Evolutionary conservation across 1,140 invertebrate genomes (phyloP), one percentile per base, ranked within the genome.

Genomic region (Triops cancriformis): DNA sequence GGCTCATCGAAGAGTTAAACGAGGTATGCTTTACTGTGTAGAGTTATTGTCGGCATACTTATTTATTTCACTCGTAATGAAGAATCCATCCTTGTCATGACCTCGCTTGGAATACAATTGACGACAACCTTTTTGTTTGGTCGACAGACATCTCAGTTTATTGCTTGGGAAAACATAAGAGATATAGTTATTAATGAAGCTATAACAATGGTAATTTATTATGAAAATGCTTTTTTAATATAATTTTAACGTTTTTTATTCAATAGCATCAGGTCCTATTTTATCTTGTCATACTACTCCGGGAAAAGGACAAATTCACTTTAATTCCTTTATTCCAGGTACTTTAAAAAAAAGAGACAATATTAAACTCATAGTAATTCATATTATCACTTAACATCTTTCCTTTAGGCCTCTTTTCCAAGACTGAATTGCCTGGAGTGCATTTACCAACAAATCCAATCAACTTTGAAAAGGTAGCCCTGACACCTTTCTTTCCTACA

Each of bases 131-230:
- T 78, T 45, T 14, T 73, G 10, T 41, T 73, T 31, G 77, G 77
- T 27, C 73, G 77, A 9, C 73, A 78, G 26, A 42, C 42, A 18
- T 72, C 72, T 26, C 73, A 73, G 27, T 78, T 78, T 74, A 74
- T 78, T n/a, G 72, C 77, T 26, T 78, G 77, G 77, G 77, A 78
- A 74, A 78, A 73, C 37, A 23, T 78, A 26, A 42, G 73, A 27
- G 77, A 73, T 26, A 28, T 78, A 9, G 73, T 78, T 28, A 78
- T 78, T 27, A 78, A 78, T 42, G 77, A 78, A 51, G 37, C 72
- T 11, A 74, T 78, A 45, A 78, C 72, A 37, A 78, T 78, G 77
- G 77, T 78, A 78, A 7, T 76, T 12, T 5, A 12, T 10, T 72
- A 18, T 26, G n/a, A 41, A 64, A 45, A n/a, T 31, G 73, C 26